Percentiles rank a stretch among this genome's conserved stretches.
These are phyloP conservation scores for Ceratitis capitata DNA, from an alignment of 1,140 invertebrate genomes.

Conservation along the genomic window DNA sequence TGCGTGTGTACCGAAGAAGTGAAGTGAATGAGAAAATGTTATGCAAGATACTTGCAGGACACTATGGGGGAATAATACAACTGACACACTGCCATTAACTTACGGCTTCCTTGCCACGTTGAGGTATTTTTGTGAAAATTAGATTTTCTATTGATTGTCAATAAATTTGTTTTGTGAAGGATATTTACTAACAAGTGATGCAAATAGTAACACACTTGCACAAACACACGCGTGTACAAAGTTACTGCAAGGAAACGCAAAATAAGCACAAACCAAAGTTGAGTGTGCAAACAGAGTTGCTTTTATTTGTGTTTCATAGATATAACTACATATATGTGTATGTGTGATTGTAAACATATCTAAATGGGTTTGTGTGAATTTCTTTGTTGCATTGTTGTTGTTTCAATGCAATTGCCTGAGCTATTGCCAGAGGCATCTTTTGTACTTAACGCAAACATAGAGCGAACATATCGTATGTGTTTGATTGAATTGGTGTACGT, in stretches of 20 bases:
- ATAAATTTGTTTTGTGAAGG: neutral
- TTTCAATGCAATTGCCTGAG: neutral
- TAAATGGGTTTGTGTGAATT: neutral
- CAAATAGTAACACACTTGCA: neutral
- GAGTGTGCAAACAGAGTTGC: neutral
- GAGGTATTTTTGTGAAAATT: constrained; percentile 16
- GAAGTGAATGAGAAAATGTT: neutral
- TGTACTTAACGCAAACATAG: too few relatives aligned
- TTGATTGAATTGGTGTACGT: neutral
- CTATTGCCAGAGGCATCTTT: neutral
- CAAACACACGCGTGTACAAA: neutral
- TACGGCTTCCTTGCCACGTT: neutral
- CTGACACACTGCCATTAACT: neutral
- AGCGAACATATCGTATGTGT: neutral
- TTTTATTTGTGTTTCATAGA: neutral
- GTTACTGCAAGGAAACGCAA: neutral
- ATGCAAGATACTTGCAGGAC: neutral
- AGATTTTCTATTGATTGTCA: constrained; percentile 6
- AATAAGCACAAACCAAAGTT: neutral
- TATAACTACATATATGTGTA: neutral
- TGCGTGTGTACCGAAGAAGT: too few relatives aligned
- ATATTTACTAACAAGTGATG: neutral
- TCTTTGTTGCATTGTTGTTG: neutral
- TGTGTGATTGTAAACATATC: neutral
- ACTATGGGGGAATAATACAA: neutral